Evolutionary conservation across 2,888 invertebrate species (phyloP), one percentile per base, ranked within the genome.

Genomic region (Eretmocerus hayati): DNA sequence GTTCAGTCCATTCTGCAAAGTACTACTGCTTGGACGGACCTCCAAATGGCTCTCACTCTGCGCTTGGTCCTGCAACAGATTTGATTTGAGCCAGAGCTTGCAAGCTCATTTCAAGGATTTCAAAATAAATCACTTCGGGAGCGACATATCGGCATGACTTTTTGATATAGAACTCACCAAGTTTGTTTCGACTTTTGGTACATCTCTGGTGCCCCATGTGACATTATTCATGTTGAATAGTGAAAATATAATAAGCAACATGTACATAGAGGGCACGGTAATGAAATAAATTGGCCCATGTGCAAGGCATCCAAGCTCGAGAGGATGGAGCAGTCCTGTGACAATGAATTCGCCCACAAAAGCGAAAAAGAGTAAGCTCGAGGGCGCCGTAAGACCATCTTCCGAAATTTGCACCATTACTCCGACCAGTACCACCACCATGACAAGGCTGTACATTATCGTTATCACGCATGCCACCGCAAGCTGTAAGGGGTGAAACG

Each of bases 231-330:
- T 78, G 69, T 95, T 95, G 67, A 92, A 91, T 21, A 94, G 76
- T 0, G 93, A 90, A 68, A 91, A 95, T 47, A 95, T 86, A 57
- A 93, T 85, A 45, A 95, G 77, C 64, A 95, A 74, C 79, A 95
- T 83, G 70, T 94, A 95, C 87, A 94, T 94, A 56, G 91, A 89
- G 0, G 95, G 95, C 44, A 95, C 90, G 5, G 92, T 89, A 39
- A 95, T 82, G 67, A 88, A 88, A 69, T 95, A 95, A 33, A 95
- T 80, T 50, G 81, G 65, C 15, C 87, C 80, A 59, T 83, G 85
- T 31, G 84, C 67, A n/a, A 93, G 70, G 55, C 90, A 90, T 37
- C 74, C 69, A 44, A 85, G 76, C 72, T 91, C 91, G 65, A 81
- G 79, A 0, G 92, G 92, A 71, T 93, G 93, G 36, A 92, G 65